These are phyloP conservation scores for Characodon lateralis DNA, from an alignment of 2,797 vertebrate species.

Conservation along the genomic window DNA sequence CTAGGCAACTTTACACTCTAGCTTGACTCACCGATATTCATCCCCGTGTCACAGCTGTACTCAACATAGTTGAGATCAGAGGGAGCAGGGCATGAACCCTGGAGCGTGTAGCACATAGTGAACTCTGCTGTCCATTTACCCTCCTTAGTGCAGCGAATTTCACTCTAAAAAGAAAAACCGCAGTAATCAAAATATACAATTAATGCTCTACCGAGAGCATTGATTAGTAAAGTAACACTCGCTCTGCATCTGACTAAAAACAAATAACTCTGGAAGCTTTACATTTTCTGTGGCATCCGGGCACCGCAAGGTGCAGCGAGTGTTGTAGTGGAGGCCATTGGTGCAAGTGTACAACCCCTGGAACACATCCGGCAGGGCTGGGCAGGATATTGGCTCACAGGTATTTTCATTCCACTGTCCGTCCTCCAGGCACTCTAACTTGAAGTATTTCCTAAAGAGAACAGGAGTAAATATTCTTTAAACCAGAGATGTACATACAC, in stretches of 20 bases:
- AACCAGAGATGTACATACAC: neutral
- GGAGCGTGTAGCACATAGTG: conserved; percentile 85
- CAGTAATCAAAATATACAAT: neutral
- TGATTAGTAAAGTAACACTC: neutral
- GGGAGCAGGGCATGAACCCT: conserved; percentile 84
- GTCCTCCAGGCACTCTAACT: conserved; percentile 88
- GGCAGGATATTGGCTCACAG: conserved; percentile 88
- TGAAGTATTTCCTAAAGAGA: conserved; percentile 88
- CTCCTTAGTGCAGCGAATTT: conserved; percentile 89
- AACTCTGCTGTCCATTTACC: conserved; percentile 90
- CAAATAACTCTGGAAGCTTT: conserved; percentile 18
- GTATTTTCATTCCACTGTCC: conserved; percentile 88
- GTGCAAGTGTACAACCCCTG: conserved; percentile 95
- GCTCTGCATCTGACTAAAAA: neutral
- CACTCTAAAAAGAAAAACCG: conserved; percentile 72
- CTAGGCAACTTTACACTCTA: neutral
- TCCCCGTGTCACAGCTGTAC: conserved; percentile 89
- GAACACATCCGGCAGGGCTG: conserved; percentile 84
- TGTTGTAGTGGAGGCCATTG: conserved; percentile 85
- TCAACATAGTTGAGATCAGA: conserved; percentile 85
- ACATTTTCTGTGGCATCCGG: conserved; percentile 73
- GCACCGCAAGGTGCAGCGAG: conserved; percentile 87
- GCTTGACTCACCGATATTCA: conserved; percentile 85
- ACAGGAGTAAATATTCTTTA: conserved; percentile 13
- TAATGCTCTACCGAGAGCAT: neutral